Evolutionary conservation across 2,888 invertebrate species (phyloP), one percentile per base, ranked within the genome.

Genomic region (Eledona agricola): DNA sequence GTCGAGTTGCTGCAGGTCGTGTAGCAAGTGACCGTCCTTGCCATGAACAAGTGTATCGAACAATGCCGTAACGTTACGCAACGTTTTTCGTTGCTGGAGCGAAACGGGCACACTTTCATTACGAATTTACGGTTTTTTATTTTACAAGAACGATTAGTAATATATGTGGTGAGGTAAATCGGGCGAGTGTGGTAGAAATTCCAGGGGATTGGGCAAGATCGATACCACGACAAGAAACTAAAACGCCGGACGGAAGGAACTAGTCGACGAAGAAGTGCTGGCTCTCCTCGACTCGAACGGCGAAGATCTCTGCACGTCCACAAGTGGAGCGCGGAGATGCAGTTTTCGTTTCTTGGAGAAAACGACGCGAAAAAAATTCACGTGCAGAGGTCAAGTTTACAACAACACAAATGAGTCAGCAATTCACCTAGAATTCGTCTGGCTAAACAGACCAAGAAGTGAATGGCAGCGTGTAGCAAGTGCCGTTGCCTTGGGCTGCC

Each of bases 11-110:
- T 16, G 31, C 43, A 45, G 32, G 51, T 46, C 26, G 43, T 54
- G 45, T 54, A 57, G 34, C 57, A 58, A 56, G 55, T 52, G 58
- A 51, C 6, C 32, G 28, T 42, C 53, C 58, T 58, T 58, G 58
- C 46, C 58, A 47, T 34, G 47, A 40, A 11, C 20, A 9, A 9
- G 32, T 32, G 15, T 16, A 29, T 6, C 13, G 32, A 32, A 16
- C 32, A 19, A 19, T 19, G 19, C 4, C 4, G 11, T 2, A 7
- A 28, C 11, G 7, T 28, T 28, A 6, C 11, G 28, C 11, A n/a
- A n/a, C n/a, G n/a, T n/a, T n/a, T n/a, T n/a, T n/a, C n/a, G n/a
- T n/a, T n/a, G n/a, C n/a, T n/a, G n/a, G n/a, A n/a, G n/a, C n/a
- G n/a, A n/a, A n/a, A n/a, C n/a, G n/a, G n/a, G n/a, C n/a, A n/a